Base-by-base conservation (phyloP, 2,113 vertebrate genomes). In the Podocnemis expansa region DNA sequence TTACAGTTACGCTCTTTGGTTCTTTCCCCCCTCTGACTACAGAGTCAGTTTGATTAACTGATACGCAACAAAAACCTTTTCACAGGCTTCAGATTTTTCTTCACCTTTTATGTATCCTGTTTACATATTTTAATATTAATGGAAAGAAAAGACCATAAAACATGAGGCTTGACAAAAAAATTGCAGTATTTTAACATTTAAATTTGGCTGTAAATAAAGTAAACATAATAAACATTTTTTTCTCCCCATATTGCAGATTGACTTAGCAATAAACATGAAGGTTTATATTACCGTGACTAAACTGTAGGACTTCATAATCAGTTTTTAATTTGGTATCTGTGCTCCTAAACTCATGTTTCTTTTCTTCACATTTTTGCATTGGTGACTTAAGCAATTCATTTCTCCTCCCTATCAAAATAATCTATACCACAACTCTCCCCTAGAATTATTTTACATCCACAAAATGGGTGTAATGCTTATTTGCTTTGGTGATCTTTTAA, bases 111-210 rank as follows among this genome's bases (percentile, higher is more conserved):
- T 54, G 6, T 63, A 93, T 93, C 87, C 25, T 38, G 12, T 93
- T 96, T 88, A 94, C 80, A 34, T 93, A 93, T 89, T 95, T 96
- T 87, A 97, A 94, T 95, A 96, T 80, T 95, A 97, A 96, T 83
- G 56, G 31, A 31, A 96, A 91, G 76, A 95, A 94, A 95, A 41
- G 34, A 49, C 29, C 38, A 79, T 76, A 88, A 97, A 96, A 93
- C 51, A 96, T n/a, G 8, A 93, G 43, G 87, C 51, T 83, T 84
- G n/a, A 87, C 11, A n/a, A 88, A 88, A 90, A 94, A 67, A 89
- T 29, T 63, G 25, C 43, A 89, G 49, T 83, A 84, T 91, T 97
- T 97, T 91, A 96, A 85, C 60, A 92, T 51, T 93, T 91, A 52
- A 89, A 94, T 97, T 96, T 96, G 76, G 56, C 76, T 84, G 47